Base-by-base conservation (phyloP, 2,113 vertebrate genomes). In the Synchiropus splendidus region DNA sequence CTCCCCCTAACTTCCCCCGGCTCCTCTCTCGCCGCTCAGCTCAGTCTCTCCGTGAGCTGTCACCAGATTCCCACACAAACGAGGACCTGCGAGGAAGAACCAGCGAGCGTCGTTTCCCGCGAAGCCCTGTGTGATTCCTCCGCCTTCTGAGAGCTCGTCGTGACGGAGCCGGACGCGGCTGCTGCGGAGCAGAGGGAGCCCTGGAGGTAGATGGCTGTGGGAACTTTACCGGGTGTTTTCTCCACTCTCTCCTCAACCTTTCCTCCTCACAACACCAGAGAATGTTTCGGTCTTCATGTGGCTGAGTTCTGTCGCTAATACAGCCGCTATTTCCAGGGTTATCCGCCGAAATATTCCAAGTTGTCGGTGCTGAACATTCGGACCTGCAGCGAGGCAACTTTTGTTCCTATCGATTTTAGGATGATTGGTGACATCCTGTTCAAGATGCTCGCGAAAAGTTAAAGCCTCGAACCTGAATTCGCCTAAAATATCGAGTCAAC, bases 1-100 rank as follows among this genome's bases (percentile, higher is more conserved):
- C 78, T 74, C 75, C 77, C 74, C 75, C 77, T 69, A 64, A 66
- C 41, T 71, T 68, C 64, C 69, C 66, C 68, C 64, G 60, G 58
- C 64, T 74, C 61, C 61, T 60, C 55, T 54, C 55, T 21, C 48
- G n/a, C 58, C 53, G 57, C 60, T 27, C 45, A 51, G 67, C 71
- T 74, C 70, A 76, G 64, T 82, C 67, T 69, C 72, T 65, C 67
- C 52, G 35, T 18, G 62, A 72, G 57, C 77, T 70, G 75, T 77
- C 80, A 75, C 62, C 57, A 42, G 42, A 10, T 27, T 27, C 4
- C 21, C 21, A 33, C 11, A 16, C 39, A 9, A 35, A 21, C 34
- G 15, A 40, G 30, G 14, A 43, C 16, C 36, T n/a, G n/a, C n/a
- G n/a, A n/a, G n/a, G n/a, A n/a, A 15, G 3, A 10, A 40, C 12